A percentile compares a stretch with the other conserved stretches of the same genome.
These are phyloP conservation scores for Exephanes ischioxanthus DNA, from an alignment of 2,888 invertebrate species.

Conservation along the genomic window DNA sequence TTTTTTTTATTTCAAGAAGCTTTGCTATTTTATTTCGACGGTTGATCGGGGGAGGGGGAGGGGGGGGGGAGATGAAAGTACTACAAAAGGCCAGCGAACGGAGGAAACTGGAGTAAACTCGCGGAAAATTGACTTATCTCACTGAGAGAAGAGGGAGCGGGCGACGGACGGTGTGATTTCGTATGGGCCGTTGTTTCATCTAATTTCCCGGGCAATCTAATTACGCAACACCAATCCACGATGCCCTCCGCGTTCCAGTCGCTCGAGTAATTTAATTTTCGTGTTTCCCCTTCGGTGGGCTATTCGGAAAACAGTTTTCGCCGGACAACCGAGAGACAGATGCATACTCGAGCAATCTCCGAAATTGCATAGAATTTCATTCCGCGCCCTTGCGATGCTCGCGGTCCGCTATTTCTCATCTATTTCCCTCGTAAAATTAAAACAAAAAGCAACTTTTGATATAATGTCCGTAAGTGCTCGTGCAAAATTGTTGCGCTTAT, in stretches of 20 bases:
- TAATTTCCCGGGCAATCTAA: background rate
- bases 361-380: constrained; percentile 5
- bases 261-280: constrained; percentile 7
- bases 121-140: background rate
- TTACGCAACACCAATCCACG: background rate
- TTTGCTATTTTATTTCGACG: too few relatives aligned
- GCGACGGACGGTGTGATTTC: background rate
- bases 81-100: background rate
- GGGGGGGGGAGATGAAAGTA: too few relatives aligned
- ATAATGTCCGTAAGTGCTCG: background rate
- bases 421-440: background rate
- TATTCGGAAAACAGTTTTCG: background rate
- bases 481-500: background rate
- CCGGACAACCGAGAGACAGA: background rate
- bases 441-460: too few relatives aligned
- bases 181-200: constrained; percentile 5
- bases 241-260: background rate
- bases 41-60: too few relatives aligned
- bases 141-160: background rate
- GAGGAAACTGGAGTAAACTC: background rate
- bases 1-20: background rate
- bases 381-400: background rate
- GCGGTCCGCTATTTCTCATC: background rate
- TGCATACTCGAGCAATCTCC: background rate
- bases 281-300: background rate